A percentile compares a stretch with the other conserved stretches of the same genome.
Evolutionary conservation across 2,888 invertebrate genomes (phyloP).

Genomic region (Rhamphomyia laevipes): DNA sequence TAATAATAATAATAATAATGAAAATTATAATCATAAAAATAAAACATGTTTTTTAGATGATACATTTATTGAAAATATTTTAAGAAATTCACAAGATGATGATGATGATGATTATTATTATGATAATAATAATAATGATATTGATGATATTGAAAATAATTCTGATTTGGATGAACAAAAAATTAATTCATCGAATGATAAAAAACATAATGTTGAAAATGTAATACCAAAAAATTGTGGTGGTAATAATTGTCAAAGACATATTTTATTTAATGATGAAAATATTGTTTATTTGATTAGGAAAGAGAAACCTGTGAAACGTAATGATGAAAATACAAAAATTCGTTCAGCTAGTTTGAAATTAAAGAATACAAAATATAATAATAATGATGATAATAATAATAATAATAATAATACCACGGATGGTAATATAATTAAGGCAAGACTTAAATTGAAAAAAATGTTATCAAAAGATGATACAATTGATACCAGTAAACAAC

Average conservation of each 20-base stretch:
- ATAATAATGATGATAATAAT: conserved; percentile 1
- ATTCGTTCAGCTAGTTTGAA: not conserved
- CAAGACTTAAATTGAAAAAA: conserved; percentile 10
- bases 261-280: conserved; percentile 36
- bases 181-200: conserved; percentile 7
- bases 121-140: conserved; percentile 12
- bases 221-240: conserved; percentile 20
- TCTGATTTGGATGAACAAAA: not conserved
- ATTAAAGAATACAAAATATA: not conserved
- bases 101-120: conserved; percentile 9
- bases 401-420: not conserved
- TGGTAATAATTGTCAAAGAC: conserved; percentile 19
- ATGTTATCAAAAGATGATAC: not conserved
- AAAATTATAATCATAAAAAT: not conserved
- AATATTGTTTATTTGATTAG: conserved; percentile 36
- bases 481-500: too few species aligned
- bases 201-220: conserved; percentile 3
- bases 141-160: conserved; percentile 1
- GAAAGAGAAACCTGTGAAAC: conserved; percentile 31
- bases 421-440: conserved; percentile 10
- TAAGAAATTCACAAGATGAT: conserved; percentile 11
- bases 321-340: not conserved
- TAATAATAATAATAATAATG: conserved; percentile 5
- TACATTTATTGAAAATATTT: conserved; percentile 22
- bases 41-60: conserved; percentile 23